These are phyloP conservation scores for Steinernema khuongi DNA, from an alignment of 1,140 invertebrate species.

Conservation along the genomic window DNA sequence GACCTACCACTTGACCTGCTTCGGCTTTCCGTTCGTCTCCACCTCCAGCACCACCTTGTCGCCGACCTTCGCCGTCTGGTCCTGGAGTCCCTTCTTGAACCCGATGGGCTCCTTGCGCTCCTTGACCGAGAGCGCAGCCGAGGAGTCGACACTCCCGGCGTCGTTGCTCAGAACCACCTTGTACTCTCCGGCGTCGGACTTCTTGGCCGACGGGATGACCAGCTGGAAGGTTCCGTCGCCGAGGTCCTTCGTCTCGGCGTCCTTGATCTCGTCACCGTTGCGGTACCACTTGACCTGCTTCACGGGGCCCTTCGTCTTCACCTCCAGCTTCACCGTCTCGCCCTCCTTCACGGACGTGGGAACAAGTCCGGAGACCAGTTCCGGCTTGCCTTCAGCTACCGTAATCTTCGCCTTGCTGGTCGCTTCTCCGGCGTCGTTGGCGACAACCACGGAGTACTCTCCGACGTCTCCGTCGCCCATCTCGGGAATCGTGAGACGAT, in stretches of 20 bases:
- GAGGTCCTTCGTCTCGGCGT: constrained; percentile 47
- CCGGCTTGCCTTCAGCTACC: constrained; percentile 21
- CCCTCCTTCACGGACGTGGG: constrained; percentile 33
- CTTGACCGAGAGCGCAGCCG: constrained; percentile 47
- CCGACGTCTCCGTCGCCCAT: constrained; percentile 26
- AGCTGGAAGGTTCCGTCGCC: constrained; percentile 59
- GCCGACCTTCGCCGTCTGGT: constrained; percentile 72
- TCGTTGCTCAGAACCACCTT: constrained; percentile 56
- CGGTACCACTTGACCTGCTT: constrained; percentile 52
- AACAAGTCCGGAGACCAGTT: constrained; percentile 35
- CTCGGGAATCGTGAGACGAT: constrained; percentile 35
- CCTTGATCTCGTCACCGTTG: constrained; percentile 50
- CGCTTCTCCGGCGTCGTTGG: constrained; percentile 33
- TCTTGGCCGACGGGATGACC: constrained; percentile 60
- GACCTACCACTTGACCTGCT: constrained; percentile 70
- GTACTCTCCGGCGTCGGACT: constrained; percentile 61
- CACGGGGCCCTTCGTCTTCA: constrained; percentile 34
- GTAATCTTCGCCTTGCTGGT: constrained; percentile 30
- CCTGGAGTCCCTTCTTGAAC: constrained; percentile 63
- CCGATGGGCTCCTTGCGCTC: constrained; percentile 63
- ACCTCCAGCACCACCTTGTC: constrained; percentile 71
- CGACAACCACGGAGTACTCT: constrained; percentile 30
- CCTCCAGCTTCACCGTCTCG: constrained; percentile 33
- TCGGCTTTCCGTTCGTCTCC: constrained; percentile 74
- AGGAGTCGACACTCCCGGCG: constrained; percentile 48